Conservation (phyloP, 2,113 vertebrate species). For the Indicator maculatus region DNA sequence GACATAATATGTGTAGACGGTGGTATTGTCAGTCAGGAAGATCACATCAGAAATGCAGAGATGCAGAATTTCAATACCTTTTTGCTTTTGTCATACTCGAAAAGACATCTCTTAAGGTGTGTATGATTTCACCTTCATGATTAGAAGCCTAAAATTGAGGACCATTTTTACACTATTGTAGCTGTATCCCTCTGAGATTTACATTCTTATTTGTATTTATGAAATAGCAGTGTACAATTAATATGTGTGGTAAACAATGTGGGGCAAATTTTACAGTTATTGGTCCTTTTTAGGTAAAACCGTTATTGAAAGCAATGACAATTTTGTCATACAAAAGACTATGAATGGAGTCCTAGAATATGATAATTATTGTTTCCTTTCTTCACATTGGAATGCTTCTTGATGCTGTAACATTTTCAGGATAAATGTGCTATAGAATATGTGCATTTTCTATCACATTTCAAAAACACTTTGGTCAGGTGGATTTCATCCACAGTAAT, state of each 20-base stretch:
- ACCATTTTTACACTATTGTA: background rate
- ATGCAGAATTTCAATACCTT: background rate
- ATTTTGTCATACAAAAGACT: background rate
- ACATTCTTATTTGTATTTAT: background rate
- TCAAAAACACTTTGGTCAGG: background rate
- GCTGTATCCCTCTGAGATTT: background rate
- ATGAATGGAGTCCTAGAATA: background rate
- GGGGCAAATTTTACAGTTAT: background rate
- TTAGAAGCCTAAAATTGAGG: background rate
- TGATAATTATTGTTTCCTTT: background rate
- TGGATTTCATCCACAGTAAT: background rate
- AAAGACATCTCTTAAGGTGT: background rate
- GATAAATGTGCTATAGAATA: background rate
- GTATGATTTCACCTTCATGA: background rate
- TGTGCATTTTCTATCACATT: background rate
- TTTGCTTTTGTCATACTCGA: background rate
- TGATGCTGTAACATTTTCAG: background rate
- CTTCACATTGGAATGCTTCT: background rate
- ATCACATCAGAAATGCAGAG: background rate
- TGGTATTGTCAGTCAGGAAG: background rate
- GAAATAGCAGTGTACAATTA: background rate
- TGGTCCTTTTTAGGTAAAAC: background rate
- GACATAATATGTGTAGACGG: background rate
- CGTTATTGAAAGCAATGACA: background rate
- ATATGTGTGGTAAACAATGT: background rate